Evolutionary conservation across 2,888 invertebrate genomes (phyloP).

Genomic region (Silvanus unidentatus): DNA sequence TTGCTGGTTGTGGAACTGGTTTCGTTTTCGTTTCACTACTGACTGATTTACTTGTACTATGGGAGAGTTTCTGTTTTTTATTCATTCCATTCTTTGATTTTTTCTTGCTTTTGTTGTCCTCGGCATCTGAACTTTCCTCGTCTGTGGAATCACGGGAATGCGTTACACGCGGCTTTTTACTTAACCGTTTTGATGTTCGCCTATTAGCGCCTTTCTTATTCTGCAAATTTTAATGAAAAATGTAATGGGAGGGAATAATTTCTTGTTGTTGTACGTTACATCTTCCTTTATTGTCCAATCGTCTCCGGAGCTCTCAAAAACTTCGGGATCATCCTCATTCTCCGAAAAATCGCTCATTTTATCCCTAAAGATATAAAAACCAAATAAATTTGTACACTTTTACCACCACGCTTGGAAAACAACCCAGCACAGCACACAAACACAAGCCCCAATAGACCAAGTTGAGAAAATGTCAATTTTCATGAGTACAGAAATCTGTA

Average conservation of each 20-base stretch:
- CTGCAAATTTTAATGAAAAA: constrained; percentile 4
- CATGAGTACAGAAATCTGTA: too few relatives aligned
- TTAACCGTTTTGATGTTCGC: constrained; percentile 32
- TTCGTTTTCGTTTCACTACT: constrained; percentile 1
- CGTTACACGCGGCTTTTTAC: constrained; percentile 35
- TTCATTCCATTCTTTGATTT: constrained; percentile 22
- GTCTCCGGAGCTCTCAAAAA: constrained; percentile 40
- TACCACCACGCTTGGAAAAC: too few relatives aligned
- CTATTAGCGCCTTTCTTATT: constrained; percentile 32
- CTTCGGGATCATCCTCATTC: constrained; percentile 42
- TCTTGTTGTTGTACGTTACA: constrained; percentile 10
- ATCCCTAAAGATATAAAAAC: too few relatives aligned
- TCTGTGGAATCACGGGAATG: not conserved
- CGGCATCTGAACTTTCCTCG: not conserved
- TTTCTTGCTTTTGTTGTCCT: constrained; percentile 14
- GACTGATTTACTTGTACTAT: constrained; percentile 1
- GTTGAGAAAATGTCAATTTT: too few relatives aligned
- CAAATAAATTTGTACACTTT: too few relatives aligned
- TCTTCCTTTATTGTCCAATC: constrained; percentile 34
- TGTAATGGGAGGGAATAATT: not conserved
- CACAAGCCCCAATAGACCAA: too few relatives aligned
- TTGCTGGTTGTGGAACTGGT: not conserved
- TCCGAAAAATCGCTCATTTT: constrained; percentile 27
- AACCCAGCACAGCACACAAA: too few relatives aligned
- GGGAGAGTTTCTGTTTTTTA: constrained; percentile 22